A percentile compares a stretch with the other conserved stretches of the same genome.
Evolutionary conservation across 2,797 vertebrate genomes (phyloP).

Genomic region (Channa striata): DNA sequence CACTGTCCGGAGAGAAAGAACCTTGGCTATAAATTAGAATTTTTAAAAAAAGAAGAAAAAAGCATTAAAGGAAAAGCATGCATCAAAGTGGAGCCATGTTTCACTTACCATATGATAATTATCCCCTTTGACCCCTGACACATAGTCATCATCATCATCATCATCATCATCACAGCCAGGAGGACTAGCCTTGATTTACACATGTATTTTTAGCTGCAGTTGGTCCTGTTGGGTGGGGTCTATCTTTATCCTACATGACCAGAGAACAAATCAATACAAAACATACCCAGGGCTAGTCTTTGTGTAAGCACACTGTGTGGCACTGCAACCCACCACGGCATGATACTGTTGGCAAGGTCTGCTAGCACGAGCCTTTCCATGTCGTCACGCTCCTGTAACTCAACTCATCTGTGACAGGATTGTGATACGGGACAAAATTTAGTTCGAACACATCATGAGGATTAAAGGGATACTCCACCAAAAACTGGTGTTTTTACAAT

Average conservation of each 20-base stretch:
- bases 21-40: slow-evolving; percentile 36
- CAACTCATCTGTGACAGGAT: not conserved
- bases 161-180: slow-evolving; percentile 36
- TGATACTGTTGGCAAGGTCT: not conserved
- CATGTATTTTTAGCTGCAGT: slow-evolving; percentile 67
- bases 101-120: slow-evolving; percentile 43
- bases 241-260: slow-evolving; percentile 75
- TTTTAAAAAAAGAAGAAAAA: slow-evolving; percentile 23
- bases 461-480: not conserved
- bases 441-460: not conserved
- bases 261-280: slow-evolving; percentile 76
- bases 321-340: slow-evolving; percentile 42
- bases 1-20: slow-evolving; percentile 3
- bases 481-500: not conserved
- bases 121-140: slow-evolving; percentile 47
- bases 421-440: not conserved
- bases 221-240: slow-evolving; percentile 64
- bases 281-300: slow-evolving; percentile 65
- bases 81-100: slow-evolving; percentile 28
- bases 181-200: slow-evolving; percentile 58
- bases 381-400: not conserved
- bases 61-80: slow-evolving; percentile 28
- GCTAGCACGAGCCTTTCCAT: not conserved
- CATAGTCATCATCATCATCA: slow-evolving; percentile 26
- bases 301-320: slow-evolving; percentile 59